Conservation (phyloP, 2,888 invertebrate species). For the Polydrusus cervinus region DNA sequence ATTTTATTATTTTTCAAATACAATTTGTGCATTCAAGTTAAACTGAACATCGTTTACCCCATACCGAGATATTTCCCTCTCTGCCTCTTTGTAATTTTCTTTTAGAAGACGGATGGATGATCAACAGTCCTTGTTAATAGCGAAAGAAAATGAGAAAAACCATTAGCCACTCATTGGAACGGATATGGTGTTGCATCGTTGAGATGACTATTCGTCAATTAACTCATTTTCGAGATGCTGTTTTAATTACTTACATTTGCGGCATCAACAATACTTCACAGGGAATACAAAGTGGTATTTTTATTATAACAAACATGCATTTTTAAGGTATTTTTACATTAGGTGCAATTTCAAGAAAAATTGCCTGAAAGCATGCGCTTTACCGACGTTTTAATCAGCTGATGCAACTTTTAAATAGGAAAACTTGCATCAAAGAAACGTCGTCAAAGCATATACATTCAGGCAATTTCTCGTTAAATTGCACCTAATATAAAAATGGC, state of each 20-base stretch:
- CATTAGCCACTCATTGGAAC: constrained; percentile 56
- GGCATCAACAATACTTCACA: no score
- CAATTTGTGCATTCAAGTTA: neutral
- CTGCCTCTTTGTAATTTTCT: constrained; percentile 25
- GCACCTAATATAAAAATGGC: no score
- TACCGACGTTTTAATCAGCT: no score
- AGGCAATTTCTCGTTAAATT: no score
- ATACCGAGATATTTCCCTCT: neutral
- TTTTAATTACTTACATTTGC: neutral
- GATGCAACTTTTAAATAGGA: no score
- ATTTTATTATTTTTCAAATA: neutral
- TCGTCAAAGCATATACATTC: no score
- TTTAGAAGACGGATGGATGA: constrained; percentile 8
- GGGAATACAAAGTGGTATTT: no score
- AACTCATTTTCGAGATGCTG: constrained; percentile 8
- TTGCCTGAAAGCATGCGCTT: no score
- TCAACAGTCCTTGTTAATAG: constrained; percentile 33
- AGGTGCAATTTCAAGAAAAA: no score
- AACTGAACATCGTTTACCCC: constrained; percentile 6
- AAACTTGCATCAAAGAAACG: no score
- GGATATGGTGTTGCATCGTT: neutral
- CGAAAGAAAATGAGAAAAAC: constrained; percentile 59
- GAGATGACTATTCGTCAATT: neutral
- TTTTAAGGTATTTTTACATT: no score
- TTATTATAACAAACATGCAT: no score